These are phyloP conservation scores for Chaenocephalus aceratus DNA, from an alignment of 2,113 vertebrate species.

Conservation along the genomic window DNA sequence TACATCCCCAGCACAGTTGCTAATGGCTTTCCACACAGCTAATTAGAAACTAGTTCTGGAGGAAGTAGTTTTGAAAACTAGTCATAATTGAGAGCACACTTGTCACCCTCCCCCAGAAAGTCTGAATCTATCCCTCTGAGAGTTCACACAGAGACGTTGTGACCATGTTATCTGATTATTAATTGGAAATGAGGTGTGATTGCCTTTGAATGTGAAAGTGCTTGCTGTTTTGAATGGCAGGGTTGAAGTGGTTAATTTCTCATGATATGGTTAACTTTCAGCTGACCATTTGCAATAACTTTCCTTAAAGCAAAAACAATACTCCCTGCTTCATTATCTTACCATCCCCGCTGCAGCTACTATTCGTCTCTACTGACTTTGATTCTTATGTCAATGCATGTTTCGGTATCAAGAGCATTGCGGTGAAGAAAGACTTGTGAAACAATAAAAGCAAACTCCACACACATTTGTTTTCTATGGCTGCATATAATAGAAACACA, in stretches of 20 bases:
- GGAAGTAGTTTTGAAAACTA: slow-evolving; percentile 24
- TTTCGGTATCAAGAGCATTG: not conserved
- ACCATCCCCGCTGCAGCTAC: not conserved
- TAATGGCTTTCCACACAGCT: slow-evolving; percentile 44
- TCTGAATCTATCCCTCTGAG: slow-evolving; percentile 22
- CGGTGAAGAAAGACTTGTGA: not conserved
- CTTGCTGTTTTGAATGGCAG: not conserved
- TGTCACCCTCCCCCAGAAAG: slow-evolving; percentile 31
- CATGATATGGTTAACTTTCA: not conserved
- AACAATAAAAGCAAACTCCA: not conserved
- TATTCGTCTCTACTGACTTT: not conserved
- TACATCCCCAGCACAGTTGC: slow-evolving; percentile 26
- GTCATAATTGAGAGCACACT: slow-evolving; percentile 6
- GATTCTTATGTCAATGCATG: not conserved
- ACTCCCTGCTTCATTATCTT: not conserved
- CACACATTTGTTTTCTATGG: not conserved
- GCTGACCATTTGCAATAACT: not conserved
- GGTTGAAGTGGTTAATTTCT: slow-evolving; percentile 4
- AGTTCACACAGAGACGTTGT: slow-evolving; percentile 4
- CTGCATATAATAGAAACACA: not conserved
- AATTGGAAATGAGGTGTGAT: slow-evolving; percentile 23
- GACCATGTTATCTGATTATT: slow-evolving; percentile 27
- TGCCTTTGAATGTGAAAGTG: slow-evolving; percentile 11
- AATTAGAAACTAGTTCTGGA: slow-evolving; percentile 45
- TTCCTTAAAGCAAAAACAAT: not conserved